Conservation (phyloP, 2,888 invertebrate genomes). For the Cataglyphis cursor region DNA sequence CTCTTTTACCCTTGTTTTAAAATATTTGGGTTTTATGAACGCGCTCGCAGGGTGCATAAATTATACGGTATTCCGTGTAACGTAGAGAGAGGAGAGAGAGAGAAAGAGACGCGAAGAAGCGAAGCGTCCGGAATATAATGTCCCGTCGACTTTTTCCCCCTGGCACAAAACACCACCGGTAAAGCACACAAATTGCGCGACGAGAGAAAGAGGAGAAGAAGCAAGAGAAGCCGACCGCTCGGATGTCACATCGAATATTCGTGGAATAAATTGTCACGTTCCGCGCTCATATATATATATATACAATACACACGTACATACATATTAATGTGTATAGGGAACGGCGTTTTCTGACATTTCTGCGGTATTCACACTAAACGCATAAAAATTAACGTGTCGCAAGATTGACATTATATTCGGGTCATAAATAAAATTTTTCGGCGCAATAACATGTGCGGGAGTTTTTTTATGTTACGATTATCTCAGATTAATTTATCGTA, state of each 20-base stretch:
- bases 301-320: no score
- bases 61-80: conserved; percentile 74
- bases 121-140: conserved; percentile 72
- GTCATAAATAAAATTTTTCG: background rate
- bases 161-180: conserved; percentile 65
- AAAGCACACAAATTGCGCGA: conserved; percentile 74
- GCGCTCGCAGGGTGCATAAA: conserved; percentile 83
- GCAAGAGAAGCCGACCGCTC: conserved; percentile 44
- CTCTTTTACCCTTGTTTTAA: conserved; percentile 81
- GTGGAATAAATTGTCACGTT: conserved; percentile 59
- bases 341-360: conserved; percentile 32
- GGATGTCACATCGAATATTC: conserved; percentile 72
- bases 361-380: conserved; percentile 17
- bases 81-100: conserved; percentile 20
- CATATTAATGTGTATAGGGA: background rate
- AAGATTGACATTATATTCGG: conserved; percentile 11
- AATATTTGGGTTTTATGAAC: conserved; percentile 82
- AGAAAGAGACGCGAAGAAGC: conserved; percentile 57
- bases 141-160: conserved; percentile 69
- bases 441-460: background rate
- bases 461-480: background rate
- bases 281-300: background rate
- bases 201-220: conserved; percentile 30
- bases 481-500: background rate
- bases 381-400: background rate